phyloP scores from a whole-genome alignment of 2,888 invertebrate genomes.

The Aproaerema taeniolella region DNA sequence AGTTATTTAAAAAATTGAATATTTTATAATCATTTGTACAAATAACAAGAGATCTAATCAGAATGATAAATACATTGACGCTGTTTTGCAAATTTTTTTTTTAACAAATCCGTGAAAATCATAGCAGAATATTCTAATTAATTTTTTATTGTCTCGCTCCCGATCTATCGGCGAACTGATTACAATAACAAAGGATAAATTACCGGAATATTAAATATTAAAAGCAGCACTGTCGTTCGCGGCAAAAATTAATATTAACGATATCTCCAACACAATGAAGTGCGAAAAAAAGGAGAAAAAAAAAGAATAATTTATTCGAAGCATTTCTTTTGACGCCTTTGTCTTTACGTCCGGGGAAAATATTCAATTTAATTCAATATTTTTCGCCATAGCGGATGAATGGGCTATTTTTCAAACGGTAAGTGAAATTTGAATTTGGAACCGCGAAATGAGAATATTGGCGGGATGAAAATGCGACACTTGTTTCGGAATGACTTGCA shows the following conservation, averaged over 20 bases:
- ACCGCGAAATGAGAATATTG: too few relatives aligned
- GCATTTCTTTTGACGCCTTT: slow-evolving; percentile 24
- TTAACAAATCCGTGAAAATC: too few relatives aligned
- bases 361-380: slow-evolving; percentile 60
- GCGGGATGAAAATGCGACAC: too few relatives aligned
- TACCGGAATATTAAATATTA: slow-evolving; percentile 46
- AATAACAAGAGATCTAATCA: too few relatives aligned
- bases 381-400: too few relatives aligned
- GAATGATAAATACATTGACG: too few relatives aligned
- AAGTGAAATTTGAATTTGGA: too few relatives aligned
- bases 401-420: too few relatives aligned
- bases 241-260: slow-evolving; percentile 78
- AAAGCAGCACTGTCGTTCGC: slow-evolving; percentile 65
- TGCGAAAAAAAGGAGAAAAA: slow-evolving; percentile 63
- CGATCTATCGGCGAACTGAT: slow-evolving; percentile 30
- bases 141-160: slow-evolving; percentile 8
- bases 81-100: too few relatives aligned
- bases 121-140: slow-evolving; percentile 6
- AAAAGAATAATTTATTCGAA: slow-evolving; percentile 70
- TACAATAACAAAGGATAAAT: slow-evolving; percentile 71
- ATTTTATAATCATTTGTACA: too few relatives aligned
- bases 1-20: too few relatives aligned
- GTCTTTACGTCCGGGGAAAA: slow-evolving; percentile 20
- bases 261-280: slow-evolving; percentile 69
- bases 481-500: too few relatives aligned